Base-by-base conservation (phyloP, 2,797 vertebrate genomes). In the Mormyrops boulengeri region DNA sequence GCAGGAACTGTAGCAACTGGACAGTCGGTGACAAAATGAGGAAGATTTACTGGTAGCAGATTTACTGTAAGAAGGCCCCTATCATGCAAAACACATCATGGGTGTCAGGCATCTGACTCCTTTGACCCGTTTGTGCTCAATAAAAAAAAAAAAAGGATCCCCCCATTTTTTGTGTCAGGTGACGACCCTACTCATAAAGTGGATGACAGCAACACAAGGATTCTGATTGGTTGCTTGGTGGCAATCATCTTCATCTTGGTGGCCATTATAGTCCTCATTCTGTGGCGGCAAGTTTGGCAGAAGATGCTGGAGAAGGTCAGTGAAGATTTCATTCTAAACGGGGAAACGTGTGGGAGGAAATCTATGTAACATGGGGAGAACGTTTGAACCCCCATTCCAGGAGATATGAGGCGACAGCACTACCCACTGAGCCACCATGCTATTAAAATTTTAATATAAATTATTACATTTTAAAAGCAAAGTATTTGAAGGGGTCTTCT, bases 251-350 rank as follows among this genome's bases (percentile, higher is more conserved):
- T 99, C 91, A 99, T 99, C 93, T 96, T 99, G 14, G 94, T 99
- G 91, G 98, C 97, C 93, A 98, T 99, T 91, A 99, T 99, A 19
- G 97, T 99, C 93, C 98, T 99, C 91, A 99, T 99, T 91, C 92
- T 99, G 84, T 99, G 99, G 99, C 95, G 98, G 92, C 99, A 99
- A 92, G 98, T 99, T 94, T 99, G 99, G 98, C 97, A 98, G 95
- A 99, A 99, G 95, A 99, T 99, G 97, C 90, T 99, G 93, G 98
- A 99, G 94, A 99, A 99, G 97, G 99, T 99, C 91, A 96, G 94
- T 66, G 12, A 82, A 44, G 34, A 73, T 85, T 85, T 87, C 34
- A 22, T n/a, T 87, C 12, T 38, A 12, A 73, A 73, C 0, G 3
- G 62, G n/a, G 57, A 88, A 50, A 49, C 6, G 38, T 22, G 34